These are phyloP conservation scores for Griposia aprilina DNA, from an alignment of 2,888 invertebrate genomes.

Conservation along the genomic window DNA sequence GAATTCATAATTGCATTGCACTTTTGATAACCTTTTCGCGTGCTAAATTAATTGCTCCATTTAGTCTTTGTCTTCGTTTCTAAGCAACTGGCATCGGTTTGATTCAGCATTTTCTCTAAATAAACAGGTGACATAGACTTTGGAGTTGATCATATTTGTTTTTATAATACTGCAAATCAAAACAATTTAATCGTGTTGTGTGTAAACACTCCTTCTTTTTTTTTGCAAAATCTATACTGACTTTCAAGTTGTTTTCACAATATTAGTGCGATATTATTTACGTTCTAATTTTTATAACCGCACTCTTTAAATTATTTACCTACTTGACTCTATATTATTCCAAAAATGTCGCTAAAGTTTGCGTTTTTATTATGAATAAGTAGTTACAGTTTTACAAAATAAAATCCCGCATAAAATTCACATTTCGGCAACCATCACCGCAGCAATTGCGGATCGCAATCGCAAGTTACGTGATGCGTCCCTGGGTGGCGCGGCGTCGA, in stretches of 20 bases:
- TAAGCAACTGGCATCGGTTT: background rate
- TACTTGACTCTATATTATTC: background rate
- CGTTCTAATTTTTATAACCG: background rate
- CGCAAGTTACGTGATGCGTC: constrained; percentile 55
- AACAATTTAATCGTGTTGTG: background rate
- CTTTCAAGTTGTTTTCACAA: too few relatives aligned
- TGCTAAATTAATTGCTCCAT: constrained; percentile 6
- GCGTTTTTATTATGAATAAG: background rate
- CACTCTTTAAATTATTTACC: too few relatives aligned
- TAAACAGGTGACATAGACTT: background rate
- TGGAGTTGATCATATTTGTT: background rate
- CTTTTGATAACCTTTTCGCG: constrained; percentile 23
- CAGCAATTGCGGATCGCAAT: constrained; percentile 45
- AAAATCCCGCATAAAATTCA: background rate
- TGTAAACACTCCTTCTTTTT: background rate
- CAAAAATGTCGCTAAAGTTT: background rate
- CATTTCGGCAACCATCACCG: background rate
- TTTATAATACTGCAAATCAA: background rate
- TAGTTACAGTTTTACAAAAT: background rate
- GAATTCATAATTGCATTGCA: background rate
- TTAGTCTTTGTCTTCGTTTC: background rate
- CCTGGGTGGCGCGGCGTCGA: constrained; percentile 62
- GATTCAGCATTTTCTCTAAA: background rate
- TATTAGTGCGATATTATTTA: too few relatives aligned
- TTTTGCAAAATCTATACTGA: background rate